A percentile compares a stretch with the other conserved stretches of the same genome.
Evolutionary conservation across 2,113 vertebrate species (phyloP).

Genomic region (Urocolius indicus): DNA sequence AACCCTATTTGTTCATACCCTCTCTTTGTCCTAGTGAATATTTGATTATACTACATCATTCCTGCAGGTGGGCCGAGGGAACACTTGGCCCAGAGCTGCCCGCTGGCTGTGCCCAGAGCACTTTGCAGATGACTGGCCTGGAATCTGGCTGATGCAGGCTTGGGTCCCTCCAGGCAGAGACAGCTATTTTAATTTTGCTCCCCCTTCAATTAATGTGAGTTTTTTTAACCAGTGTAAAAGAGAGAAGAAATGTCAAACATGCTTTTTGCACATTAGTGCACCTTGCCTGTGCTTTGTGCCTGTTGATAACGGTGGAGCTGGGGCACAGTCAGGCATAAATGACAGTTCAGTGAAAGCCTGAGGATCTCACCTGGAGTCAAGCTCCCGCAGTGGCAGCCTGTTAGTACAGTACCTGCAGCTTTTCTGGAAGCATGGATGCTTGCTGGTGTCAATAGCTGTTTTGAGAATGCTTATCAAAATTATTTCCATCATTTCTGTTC

Average conservation of each 20-base stretch:
- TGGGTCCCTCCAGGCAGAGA: neutral
- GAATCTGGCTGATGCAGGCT: neutral
- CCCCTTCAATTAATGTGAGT: neutral
- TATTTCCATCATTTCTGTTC: neutral
- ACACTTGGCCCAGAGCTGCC: neutral
- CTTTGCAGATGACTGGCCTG: neutral
- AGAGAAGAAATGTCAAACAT: neutral
- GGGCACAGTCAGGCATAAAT: neutral
- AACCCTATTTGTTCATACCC: neutral
- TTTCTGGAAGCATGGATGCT: neutral
- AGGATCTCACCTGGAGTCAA: neutral
- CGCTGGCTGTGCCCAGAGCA: neutral
- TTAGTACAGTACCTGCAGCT: neutral
- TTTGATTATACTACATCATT: fast-evolving
- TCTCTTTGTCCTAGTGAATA: neutral
- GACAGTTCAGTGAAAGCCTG: neutral
- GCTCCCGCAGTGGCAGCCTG: neutral
- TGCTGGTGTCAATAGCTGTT: neutral
- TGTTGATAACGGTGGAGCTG: neutral
- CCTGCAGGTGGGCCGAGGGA: neutral
- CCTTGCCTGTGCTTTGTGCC: neutral
- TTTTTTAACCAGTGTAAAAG: neutral
- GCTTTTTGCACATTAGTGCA: neutral
- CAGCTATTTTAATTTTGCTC: neutral
- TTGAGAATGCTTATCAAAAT: neutral